These are phyloP conservation scores for Drosophila atroscutellata DNA, from an alignment of 2,888 invertebrate species.

Conservation along the genomic window DNA sequence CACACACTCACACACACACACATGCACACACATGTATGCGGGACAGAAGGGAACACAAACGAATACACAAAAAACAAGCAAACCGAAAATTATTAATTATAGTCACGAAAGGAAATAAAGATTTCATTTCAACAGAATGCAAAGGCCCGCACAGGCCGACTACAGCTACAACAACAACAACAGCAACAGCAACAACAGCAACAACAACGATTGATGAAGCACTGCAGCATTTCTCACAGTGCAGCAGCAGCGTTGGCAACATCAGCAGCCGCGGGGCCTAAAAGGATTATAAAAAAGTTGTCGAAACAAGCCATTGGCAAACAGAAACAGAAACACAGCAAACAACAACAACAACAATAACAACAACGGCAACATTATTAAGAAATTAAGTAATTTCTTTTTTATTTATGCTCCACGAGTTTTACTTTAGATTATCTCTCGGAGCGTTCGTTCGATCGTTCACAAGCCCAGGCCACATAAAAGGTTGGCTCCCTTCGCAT, in stretches of 20 bases:
- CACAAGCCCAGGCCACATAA: slow-evolving; percentile 46
- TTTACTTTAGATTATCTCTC: slow-evolving; percentile 78
- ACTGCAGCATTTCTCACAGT: slow-evolving; percentile 69
- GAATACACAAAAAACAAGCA: slow-evolving; percentile 54
- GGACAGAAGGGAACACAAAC: slow-evolving; percentile 10
- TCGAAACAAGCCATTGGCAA: slow-evolving; percentile 77
- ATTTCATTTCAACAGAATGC: slow-evolving; percentile 81
- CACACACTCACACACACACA: slow-evolving; percentile 24
- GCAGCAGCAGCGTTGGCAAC: slow-evolving; percentile 63
- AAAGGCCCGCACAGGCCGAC: slow-evolving; percentile 66
- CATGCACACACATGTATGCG: slow-evolving; percentile 10
- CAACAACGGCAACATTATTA: slow-evolving; percentile 71
- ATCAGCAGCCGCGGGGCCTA: slow-evolving; percentile 61
- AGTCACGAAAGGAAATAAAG: slow-evolving; percentile 84
- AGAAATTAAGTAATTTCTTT: slow-evolving; percentile 81
- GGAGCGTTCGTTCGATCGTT: slow-evolving; percentile 21
- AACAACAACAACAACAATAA: slow-evolving; percentile 27
- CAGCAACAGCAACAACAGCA: slow-evolving; percentile 19
- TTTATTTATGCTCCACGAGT: slow-evolving; percentile 80
- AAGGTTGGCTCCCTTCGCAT: slow-evolving; percentile 70
- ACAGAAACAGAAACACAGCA: slow-evolving; percentile 35
- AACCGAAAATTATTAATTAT: slow-evolving; percentile 81
- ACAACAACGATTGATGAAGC: slow-evolving; percentile 55
- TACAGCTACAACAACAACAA: slow-evolving; percentile 23
- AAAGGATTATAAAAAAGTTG: slow-evolving; percentile 80